A percentile compares a stretch with the other conserved stretches of the same genome.
These are phyloP conservation scores for Erpornis zantholeuca DNA, from an alignment of 2,113 vertebrate species.

Conservation along the genomic window DNA sequence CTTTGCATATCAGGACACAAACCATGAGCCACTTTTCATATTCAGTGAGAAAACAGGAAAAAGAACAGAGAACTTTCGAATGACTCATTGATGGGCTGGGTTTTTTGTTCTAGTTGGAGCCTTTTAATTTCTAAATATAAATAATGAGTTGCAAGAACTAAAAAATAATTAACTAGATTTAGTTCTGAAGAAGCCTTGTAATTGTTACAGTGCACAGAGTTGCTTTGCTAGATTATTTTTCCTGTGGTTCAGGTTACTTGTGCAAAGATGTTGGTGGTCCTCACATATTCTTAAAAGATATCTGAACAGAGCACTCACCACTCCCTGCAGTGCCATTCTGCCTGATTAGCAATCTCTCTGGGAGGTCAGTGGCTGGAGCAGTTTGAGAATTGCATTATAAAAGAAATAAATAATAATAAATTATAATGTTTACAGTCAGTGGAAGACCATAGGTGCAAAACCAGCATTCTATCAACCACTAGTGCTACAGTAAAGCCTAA, in stretches of 20 bases:
- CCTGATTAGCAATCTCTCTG: neutral
- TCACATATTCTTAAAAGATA: neutral
- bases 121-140: conserved; percentile 39
- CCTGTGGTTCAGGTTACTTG: conserved; percentile 1
- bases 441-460: neutral
- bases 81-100: conserved; percentile 20
- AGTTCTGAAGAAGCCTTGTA: neutral
- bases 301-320: neutral
- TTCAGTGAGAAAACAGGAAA: conserved; percentile 55
- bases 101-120: neutral
- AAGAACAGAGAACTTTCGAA: neutral
- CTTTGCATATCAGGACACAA: conserved; percentile 15
- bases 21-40: conserved; percentile 1
- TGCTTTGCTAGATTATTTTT: conserved; percentile 7
- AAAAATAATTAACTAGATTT: neutral
- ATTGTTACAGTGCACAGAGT: neutral
- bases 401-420: neutral
- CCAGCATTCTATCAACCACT: neutral
- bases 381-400: neutral
- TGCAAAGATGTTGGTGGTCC: conserved; percentile 34
- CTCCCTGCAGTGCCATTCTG: neutral
- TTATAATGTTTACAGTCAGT: neutral
- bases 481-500: neutral
- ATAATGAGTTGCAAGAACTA: neutral
- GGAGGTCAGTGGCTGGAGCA: neutral